Base-by-base conservation (phyloP, 53 echinoderm and acorn worm species). In the Patiria pectinifera region DNA sequence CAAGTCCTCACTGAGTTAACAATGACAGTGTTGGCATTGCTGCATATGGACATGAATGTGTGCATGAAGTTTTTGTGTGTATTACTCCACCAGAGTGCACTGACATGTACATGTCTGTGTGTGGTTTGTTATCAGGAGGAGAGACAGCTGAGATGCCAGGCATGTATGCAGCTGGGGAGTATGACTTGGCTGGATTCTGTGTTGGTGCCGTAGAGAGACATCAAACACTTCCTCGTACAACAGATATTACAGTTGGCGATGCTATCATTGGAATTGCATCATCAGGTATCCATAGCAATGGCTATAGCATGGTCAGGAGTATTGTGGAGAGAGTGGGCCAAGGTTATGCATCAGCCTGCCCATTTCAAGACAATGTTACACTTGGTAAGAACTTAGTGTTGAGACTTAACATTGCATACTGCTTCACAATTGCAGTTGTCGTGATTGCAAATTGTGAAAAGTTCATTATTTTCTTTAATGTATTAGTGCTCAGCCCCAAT, bases 91-190 rank as follows among this genome's bases (percentile, higher is more conserved):
- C 53, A 53, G 53, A 53, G 53, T 53, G 8, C 53, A 53, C 53
- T 53, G 53, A 53, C 53, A 8, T 53, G 53, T 53, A 6, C 53
- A 48, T 4, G 45, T 22, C 1, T 82, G n/a, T 18, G 3, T 18
- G 82, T 78, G 62, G 53, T 82, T 58, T 66, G 66, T 66, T 58
- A 22, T 45, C 80, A 99, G 99, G 97, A 45, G 99, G 99, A 21
- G 99, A 99, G 61, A 99, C 99, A 43, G 99, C 99, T 3, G 99
- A 99, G 79, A 99, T 99, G 99, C 99, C 99, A 11, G 96, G 99
- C 0, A 96, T 99, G 97, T 99, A 99, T 59, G 58, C 85, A 19
- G 71, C 91, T 5, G 95, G 93, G 14, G 99, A 99, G 15, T 99
- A 97, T 46, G 99, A 99, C 81, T 92, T 99, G 23, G 99, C 99